Evolutionary conservation across 2,113 vertebrate species (phyloP).

Genomic region (Passerina amoena): DNA sequence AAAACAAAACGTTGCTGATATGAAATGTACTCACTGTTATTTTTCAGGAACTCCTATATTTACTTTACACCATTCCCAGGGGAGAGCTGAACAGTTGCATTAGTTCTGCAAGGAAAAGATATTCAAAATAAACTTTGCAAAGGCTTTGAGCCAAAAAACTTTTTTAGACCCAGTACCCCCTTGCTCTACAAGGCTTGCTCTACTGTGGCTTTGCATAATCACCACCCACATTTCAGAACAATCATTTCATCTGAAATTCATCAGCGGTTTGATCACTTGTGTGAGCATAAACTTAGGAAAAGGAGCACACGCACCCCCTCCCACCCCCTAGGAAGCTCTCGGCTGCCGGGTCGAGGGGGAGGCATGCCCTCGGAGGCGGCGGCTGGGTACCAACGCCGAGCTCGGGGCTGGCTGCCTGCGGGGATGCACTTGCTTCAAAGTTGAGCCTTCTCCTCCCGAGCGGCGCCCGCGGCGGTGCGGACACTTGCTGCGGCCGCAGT

Average conservation of each 20-base stretch:
- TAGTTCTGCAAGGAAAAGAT: slow-evolving; percentile 37
- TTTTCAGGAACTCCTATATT: slow-evolving; percentile 43
- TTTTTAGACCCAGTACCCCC: background rate
- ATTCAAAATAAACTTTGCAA: slow-evolving; percentile 9
- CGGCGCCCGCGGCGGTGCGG: background rate
- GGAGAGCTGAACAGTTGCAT: background rate
- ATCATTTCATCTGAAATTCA: background rate
- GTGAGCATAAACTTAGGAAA: background rate
- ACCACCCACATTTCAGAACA: background rate
- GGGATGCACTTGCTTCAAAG: slow-evolving; percentile 38
- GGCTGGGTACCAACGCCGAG: background rate
- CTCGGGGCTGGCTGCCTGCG: background rate
- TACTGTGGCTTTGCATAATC: background rate
- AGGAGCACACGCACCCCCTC: background rate
- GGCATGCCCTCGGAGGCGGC: background rate
- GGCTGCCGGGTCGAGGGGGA: too few relatives aligned
- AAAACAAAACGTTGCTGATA: background rate
- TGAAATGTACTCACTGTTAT: slow-evolving; percentile 44
- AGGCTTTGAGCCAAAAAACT: background rate
- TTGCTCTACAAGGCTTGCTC: background rate
- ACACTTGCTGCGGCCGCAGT: background rate
- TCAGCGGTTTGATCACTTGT: background rate
- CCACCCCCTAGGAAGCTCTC: too few relatives aligned
- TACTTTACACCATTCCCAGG: background rate
- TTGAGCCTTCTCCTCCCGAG: background rate